A percentile compares a stretch with the other conserved stretches of the same genome.
Conservation (phyloP, 2,797 vertebrate genomes). For the Anguilla marmorata region DNA sequence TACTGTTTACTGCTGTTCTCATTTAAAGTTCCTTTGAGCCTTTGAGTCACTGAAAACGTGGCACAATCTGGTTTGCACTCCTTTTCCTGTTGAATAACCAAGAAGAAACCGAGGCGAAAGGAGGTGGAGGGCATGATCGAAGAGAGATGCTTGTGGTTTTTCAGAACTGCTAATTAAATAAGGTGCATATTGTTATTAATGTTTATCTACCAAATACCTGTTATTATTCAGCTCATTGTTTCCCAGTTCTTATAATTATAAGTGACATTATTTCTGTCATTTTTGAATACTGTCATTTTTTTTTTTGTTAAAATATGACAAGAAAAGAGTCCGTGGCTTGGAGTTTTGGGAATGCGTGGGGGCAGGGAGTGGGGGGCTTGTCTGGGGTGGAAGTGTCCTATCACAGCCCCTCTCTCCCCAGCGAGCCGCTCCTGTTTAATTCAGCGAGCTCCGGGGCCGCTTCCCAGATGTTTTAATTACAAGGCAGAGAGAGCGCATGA, state of each 20-base stretch:
- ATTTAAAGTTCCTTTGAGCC: conserved; percentile 7
- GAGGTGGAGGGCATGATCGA: neutral
- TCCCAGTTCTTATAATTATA: neutral
- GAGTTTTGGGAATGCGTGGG: neutral
- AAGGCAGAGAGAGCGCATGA: conserved; percentile 88
- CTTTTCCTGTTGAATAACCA: neutral
- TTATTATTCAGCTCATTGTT: neutral
- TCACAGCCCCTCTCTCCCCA: neutral
- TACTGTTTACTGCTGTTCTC: neutral
- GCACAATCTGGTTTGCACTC: neutral
- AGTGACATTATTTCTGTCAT: neutral
- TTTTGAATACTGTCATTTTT: neutral
- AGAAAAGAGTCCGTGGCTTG: neutral
- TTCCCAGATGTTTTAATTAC: conserved; percentile 97
- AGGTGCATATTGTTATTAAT: neutral
- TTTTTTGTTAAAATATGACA: neutral
- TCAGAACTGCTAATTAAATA: neutral
- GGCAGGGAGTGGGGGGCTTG: neutral
- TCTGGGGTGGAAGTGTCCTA: neutral
- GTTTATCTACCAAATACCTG: neutral
- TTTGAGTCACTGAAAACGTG: neutral
- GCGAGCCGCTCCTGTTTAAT: conserved; percentile 52
- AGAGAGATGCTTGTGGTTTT: too few species aligned
- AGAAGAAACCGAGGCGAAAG: neutral
- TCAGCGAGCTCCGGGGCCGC: conserved; percentile 53